Percentiles rank a stretch among this genome's conserved stretches.
These are phyloP conservation scores for Protula sp. DNA, from an alignment of 2,888 invertebrate genomes.

Conservation along the genomic window DNA sequence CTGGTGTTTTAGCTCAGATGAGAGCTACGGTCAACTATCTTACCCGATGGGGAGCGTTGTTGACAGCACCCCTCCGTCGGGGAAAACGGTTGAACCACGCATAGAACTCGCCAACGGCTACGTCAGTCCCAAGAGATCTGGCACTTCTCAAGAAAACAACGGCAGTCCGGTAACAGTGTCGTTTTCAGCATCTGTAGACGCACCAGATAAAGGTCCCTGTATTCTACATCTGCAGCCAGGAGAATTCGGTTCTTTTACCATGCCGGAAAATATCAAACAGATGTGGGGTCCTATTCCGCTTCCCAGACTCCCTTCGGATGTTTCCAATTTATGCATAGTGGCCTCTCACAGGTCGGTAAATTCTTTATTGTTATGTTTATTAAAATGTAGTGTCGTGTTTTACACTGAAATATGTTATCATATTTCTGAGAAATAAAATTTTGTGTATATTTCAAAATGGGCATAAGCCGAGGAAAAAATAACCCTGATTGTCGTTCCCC, in stretches of 20 bases:
- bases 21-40: conserved; percentile 38
- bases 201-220: conserved; percentile 32
- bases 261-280: conserved; percentile 44
- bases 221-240: conserved; percentile 42
- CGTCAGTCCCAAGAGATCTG: not conserved
- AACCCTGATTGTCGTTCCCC: too few relatives aligned
- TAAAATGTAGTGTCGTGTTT: too few relatives aligned
- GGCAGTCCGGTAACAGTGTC: conserved; percentile 14
- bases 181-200: conserved; percentile 30
- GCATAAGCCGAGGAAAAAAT: too few relatives aligned
- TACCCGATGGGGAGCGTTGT: conserved; percentile 34
- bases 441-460: too few relatives aligned
- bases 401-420: too few relatives aligned
- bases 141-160: conserved; percentile 28
- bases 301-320: conserved; percentile 38
- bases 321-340: conserved; percentile 46
- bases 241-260: conserved; percentile 48
- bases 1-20: conserved; percentile 37
- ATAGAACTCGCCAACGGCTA: conserved; percentile 37
- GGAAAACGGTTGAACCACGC: conserved; percentile 19
- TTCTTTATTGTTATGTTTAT: not conserved
- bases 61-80: conserved; percentile 23
- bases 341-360: conserved; percentile 40
- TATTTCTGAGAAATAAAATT: too few relatives aligned
- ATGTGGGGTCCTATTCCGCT: conserved; percentile 52